phyloP scores from a whole-genome alignment of 2,888 invertebrate species.

The Agrochola lota region DNA sequence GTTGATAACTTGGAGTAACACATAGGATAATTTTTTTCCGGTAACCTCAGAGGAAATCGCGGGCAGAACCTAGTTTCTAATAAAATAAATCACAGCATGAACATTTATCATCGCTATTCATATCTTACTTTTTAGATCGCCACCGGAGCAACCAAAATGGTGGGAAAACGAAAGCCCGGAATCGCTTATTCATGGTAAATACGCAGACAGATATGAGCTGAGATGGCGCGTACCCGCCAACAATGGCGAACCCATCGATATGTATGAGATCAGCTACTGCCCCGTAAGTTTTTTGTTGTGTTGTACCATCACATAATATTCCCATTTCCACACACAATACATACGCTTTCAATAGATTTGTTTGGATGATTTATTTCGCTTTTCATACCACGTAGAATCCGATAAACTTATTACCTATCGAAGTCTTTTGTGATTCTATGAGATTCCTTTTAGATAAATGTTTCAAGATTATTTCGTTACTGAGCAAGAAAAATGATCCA shows the following conservation, averaged over 20 bases:
- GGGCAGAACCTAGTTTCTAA: too few species aligned
- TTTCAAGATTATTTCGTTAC: slow-evolving; percentile 23
- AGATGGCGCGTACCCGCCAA: slow-evolving; percentile 96
- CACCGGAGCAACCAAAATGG: slow-evolving; percentile 92
- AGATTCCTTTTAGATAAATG: slow-evolving; percentile 16
- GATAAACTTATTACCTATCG: slow-evolving; percentile 55
- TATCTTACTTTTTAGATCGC: slow-evolving; percentile 86
- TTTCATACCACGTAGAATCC: slow-evolving; percentile 37
- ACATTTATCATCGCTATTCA: slow-evolving; percentile 33
- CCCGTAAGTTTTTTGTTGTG: slow-evolving; percentile 90
- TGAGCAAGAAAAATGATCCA: slow-evolving; percentile 16
- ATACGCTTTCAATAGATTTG: slow-evolving; percentile 61
- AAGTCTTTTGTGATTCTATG: slow-evolving; percentile 25
- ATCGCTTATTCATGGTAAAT: slow-evolving; percentile 88
- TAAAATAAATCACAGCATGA: slow-evolving; percentile 16
- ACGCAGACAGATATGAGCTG: slow-evolving; percentile 94
- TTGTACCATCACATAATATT: slow-evolving; percentile 52
- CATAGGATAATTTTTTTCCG: too few species aligned
- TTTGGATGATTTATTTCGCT: slow-evolving; percentile 83
- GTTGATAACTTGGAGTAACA: too few species aligned
- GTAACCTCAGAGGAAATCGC: too few species aligned
- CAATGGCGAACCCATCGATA: slow-evolving; percentile 97
- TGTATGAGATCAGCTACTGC: slow-evolving; percentile 95
- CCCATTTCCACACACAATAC: slow-evolving; percentile 57
- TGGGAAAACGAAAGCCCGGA: slow-evolving; percentile 85